Percentiles rank a stretch among this genome's conserved stretches.
Evolutionary conservation across 2,888 invertebrate species (phyloP).

Genomic region (Mamestra brassicae): DNA sequence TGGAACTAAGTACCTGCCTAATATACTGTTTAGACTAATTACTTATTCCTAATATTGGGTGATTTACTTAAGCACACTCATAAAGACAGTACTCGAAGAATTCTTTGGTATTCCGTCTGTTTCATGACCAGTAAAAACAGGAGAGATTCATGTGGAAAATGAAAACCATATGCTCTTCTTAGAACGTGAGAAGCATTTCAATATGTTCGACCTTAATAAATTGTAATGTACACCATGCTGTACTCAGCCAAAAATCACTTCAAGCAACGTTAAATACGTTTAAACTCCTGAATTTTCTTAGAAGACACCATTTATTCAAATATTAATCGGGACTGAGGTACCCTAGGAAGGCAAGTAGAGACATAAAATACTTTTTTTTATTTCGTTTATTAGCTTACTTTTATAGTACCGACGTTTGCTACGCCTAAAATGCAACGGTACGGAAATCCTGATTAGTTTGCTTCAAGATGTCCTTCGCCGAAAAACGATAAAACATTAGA

Average conservation of each 20-base stretch:
- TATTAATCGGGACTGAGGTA: background rate
- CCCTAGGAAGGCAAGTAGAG: background rate
- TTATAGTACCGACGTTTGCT: background rate
- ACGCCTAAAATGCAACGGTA: background rate
- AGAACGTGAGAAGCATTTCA: slow-evolving; percentile 45
- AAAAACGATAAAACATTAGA: slow-evolving; percentile 6
- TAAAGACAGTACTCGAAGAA: background rate
- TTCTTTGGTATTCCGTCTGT: background rate
- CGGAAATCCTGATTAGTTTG: slow-evolving; percentile 32
- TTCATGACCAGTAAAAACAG: slow-evolving; percentile 7
- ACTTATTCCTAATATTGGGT: background rate
- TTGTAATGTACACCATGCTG: background rate
- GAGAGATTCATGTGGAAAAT: slow-evolving; percentile 45
- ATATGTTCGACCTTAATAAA: slow-evolving; percentile 17
- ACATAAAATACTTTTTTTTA: background rate
- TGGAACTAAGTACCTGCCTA: background rate
- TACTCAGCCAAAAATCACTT: background rate
- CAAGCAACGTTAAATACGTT: background rate
- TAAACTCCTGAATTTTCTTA: background rate
- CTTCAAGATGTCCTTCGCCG: slow-evolving; percentile 24
- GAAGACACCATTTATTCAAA: background rate
- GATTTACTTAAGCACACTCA: background rate
- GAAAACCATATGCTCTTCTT: slow-evolving; percentile 46
- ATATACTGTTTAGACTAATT: background rate
- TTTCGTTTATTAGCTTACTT: background rate